Evolutionary conservation across 2,888 invertebrate species (phyloP), one percentile per base, ranked within the genome.

Genomic region (Dioctria rufipes): DNA sequence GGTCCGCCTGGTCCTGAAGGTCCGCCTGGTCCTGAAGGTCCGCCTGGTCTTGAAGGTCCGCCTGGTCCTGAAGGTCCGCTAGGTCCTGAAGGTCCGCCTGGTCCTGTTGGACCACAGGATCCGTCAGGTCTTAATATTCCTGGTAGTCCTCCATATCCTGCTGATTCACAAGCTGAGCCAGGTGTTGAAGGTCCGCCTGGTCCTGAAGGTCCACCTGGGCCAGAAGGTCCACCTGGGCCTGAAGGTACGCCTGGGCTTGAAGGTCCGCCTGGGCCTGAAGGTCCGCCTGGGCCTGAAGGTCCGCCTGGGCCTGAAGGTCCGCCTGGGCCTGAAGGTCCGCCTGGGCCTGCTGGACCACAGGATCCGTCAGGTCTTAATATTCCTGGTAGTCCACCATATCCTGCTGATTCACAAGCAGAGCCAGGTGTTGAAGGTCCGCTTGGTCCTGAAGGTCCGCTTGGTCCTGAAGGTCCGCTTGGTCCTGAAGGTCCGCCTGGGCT

Each of bases 81-180:
- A 40, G 78, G 78, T 61, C 78, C 78, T n/a, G n/a, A 5, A 5
- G 66, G 43, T n/a, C 40, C 42, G 8, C 13, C 49, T 3, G 75
- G 75, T n/a, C 58, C 75, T 1, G 40, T 42, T 4, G 75, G 75
- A n/a, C 37, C 75, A n/a, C 42, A 4, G 2, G 66, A 43, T 40
- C n/a, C 54, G n/a, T 40, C 63, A 11, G 60, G 58, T 73, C 60
- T 60, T 58, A 8, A 37, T 6, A 42, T 58, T 5, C 73, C 60
- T n/a, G 1, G 8, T 11, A 84, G 84, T 82, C 8, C 51, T 37
- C 42, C 13, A 13, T 51, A 54, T 71, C 71, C 63, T 3, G 85
- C 5, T 39, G 63, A 37, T 5, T 37, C 63, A 5, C 51, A 4
- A 39, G 51, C n/a, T n/a, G n/a, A n/a, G 9, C 63, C 25, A 3